Percentiles rank a stretch among this genome's conserved stretches.
Conservation (phyloP, 2,113 vertebrate genomes). For the Pedionomus torquatus region DNA sequence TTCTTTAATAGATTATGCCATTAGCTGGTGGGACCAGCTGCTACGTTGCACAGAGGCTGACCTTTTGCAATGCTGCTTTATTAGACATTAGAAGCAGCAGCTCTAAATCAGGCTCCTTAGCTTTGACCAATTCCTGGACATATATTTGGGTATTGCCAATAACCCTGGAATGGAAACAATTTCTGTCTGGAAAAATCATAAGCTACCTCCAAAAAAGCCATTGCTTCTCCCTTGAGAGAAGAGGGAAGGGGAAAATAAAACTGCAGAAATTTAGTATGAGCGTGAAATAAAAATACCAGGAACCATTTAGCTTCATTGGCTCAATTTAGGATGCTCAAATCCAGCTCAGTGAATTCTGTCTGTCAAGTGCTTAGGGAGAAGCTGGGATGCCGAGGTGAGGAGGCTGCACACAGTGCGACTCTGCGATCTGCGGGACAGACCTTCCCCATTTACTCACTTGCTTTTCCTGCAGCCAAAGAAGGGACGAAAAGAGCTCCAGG, state of each 20-base stretch:
- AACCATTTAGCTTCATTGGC: not conserved
- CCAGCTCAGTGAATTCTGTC: not conserved
- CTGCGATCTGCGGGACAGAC: not conserved
- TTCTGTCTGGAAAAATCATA: constrained; percentile 51
- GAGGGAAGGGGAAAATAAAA: not conserved
- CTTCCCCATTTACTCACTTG: not conserved
- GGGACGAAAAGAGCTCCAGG: not conserved
- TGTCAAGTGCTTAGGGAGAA: not conserved
- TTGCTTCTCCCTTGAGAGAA: constrained; percentile 14
- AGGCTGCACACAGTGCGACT: fast-evolving
- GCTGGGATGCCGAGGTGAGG: not conserved
- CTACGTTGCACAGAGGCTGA: not conserved
- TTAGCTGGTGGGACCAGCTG: not conserved
- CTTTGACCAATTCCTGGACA: constrained; percentile 20
- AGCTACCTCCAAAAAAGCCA: constrained; percentile 30
- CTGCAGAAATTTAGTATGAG: not conserved
- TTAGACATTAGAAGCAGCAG: not conserved
- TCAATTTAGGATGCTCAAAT: constrained; percentile 7
- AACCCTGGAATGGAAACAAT: constrained; percentile 44
- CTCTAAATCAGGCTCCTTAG: constrained; percentile 32
- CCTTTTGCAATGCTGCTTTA: constrained; percentile 10
- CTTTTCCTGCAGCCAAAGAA: not conserved
- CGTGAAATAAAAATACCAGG: not conserved
- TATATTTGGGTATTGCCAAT: constrained; percentile 6
- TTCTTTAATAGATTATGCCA: not conserved